Evolutionary conservation across 2,888 invertebrate genomes (phyloP), one percentile per base, ranked within the genome.

Genomic region (Petrolisthes cinctipes): DNA sequence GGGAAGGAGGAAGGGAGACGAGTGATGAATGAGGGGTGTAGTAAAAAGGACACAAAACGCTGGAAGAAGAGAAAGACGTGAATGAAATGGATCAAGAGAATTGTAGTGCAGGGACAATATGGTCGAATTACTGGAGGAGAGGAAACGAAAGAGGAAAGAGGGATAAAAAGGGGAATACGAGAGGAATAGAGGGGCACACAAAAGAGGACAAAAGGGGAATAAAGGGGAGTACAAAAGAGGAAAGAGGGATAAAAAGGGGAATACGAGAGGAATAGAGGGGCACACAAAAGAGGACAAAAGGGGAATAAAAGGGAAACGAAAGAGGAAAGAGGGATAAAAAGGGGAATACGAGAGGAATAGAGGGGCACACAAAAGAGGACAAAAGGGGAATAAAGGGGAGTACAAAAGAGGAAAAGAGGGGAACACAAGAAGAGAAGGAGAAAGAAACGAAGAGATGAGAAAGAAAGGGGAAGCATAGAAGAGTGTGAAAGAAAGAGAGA

Each of bases 51-150:
- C 20, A 71, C 14, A 71, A 71, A 71, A 71, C n/a, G 71, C 71
- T 20, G 17, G 61, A 6, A 14, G 20, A 71, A 20, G 17, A 71
- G 20, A 20, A 71, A 6, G 20, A 71, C 4, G 71, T n/a, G n/a
- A n/a, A 71, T 0, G 71, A 71, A 71, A 71, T 71, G 71, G 71
- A 71, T 71, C 71, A n/a, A n/a, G n/a, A 71, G 37, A 71, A 71
- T 71, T 71, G 71, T n/a, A n/a, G 71, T n/a, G 71, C 71, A 11
- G 20, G 20, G 20, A 71, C 20, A 71, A 71, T 17, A 17, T 61
- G 61, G 17, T 11, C 11, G 61, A 61, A 61, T 61, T 61, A 37
- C 37, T 37, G 37, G 37, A 37, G 37, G 37, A 37, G 37, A 37
- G 17, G 17, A 9, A 61, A 17, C 61, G 61, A 61, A 61, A 61